Percentiles rank a stretch among this genome's conserved stretches.
Conservation (phyloP, 2,113 vertebrate genomes). For the Macheiramphus alcinus region DNA sequence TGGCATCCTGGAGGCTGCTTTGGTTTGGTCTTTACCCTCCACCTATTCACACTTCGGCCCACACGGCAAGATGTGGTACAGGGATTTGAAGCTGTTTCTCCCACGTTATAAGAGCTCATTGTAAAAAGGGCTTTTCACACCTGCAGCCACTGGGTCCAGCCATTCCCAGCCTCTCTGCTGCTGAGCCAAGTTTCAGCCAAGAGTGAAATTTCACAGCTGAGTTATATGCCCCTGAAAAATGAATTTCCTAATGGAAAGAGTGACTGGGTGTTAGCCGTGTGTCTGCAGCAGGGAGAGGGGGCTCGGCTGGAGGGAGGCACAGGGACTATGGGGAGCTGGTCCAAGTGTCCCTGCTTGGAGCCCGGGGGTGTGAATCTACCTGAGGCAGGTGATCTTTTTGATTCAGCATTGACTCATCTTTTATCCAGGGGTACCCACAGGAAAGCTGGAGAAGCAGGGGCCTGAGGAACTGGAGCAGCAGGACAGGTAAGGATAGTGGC, state of each 20-base stretch:
- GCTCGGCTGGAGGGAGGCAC: background rate
- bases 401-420: background rate
- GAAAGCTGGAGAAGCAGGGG: background rate
- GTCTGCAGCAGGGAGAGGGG: background rate
- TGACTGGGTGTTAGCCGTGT: background rate
- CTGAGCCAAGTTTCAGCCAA: slow-evolving; percentile 35
- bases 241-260: slow-evolving; percentile 60
- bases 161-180: background rate
- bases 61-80: rapidly evolving
- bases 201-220: slow-evolving; percentile 43
- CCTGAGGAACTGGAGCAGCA: background rate
- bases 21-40: background rate
- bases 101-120: background rate
- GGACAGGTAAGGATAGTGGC: background rate
- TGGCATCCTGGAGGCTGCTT: background rate
- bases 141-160: background rate
- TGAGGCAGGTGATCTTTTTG: too few species aligned
- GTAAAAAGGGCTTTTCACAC: slow-evolving; percentile 6
- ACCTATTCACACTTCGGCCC: background rate
- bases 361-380: background rate
- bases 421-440: background rate
- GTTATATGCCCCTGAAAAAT: background rate
- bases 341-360: background rate
- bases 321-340: background rate
- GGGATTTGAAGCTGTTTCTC: background rate